phyloP scores from a whole-genome alignment of 2,888 invertebrate genomes.

The Heterodera filipjevi region DNA sequence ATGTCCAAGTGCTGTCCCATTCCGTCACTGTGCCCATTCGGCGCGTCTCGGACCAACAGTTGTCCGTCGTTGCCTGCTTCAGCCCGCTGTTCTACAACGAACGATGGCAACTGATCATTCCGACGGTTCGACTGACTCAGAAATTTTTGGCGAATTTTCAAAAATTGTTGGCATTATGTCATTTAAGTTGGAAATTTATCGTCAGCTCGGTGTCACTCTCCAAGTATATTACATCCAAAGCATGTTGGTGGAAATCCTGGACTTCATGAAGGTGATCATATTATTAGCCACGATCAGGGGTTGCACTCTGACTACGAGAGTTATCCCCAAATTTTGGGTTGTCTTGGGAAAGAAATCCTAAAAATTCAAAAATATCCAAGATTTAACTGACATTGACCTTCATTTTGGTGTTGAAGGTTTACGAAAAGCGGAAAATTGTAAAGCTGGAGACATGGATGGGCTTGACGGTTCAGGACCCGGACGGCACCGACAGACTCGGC shows the following conservation, averaged over 20 bases:
- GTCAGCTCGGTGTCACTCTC: conserved; percentile 53
- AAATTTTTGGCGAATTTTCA: not conserved
- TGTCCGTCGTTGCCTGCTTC: conserved; percentile 58
- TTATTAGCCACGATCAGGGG: too few species aligned
- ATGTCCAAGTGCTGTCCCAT: conserved; percentile 28
- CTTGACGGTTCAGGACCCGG: conserved; percentile 42
- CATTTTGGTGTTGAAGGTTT: conserved; percentile 25
- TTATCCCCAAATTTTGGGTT: too few species aligned
- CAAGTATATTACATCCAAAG: conserved; percentile 54
- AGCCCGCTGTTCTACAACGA: conserved; percentile 59
- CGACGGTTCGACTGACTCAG: conserved; percentile 14
- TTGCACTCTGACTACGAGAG: not conserved
- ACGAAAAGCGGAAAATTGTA: conserved; percentile 35
- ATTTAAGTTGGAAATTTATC: conserved; percentile 50
- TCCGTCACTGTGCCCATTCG: conserved; percentile 6
- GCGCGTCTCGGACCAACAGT: not conserved
- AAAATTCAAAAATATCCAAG: not conserved
- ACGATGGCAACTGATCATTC: conserved; percentile 58
- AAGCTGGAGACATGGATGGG: conserved; percentile 49
- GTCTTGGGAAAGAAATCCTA: not conserved
- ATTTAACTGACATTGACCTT: too few species aligned
- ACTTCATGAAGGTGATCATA: conserved; percentile 40
- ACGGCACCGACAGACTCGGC: conserved; percentile 34
- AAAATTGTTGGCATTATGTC: conserved; percentile 30
- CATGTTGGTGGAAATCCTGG: conserved; percentile 52